A percentile compares a stretch with the other conserved stretches of the same genome.
Evolutionary conservation across 2,113 vertebrate genomes (phyloP).

Genomic region (Trinectes maculatus): DNA sequence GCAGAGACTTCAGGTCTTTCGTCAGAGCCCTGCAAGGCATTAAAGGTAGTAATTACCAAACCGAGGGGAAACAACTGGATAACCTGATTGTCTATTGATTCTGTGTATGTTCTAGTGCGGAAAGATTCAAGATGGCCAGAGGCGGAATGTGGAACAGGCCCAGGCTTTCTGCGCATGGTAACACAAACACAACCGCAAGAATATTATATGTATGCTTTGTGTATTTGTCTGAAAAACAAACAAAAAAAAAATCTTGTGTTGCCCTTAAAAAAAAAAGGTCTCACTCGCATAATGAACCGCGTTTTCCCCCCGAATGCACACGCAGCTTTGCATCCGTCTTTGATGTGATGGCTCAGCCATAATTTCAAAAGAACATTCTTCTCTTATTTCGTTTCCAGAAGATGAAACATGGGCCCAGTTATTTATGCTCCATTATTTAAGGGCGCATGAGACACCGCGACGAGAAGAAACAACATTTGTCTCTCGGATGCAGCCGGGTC

Average conservation of each 20-base stretch:
- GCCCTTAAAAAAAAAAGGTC: background rate
- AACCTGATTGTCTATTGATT: constrained; percentile 72
- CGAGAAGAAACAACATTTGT: constrained; percentile 41
- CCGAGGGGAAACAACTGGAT: constrained; percentile 52
- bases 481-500: constrained; percentile 40
- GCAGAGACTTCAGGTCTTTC: constrained; percentile 4
- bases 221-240: background rate
- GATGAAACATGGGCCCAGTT: constrained; percentile 38
- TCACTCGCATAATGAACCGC: background rate
- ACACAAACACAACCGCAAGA: constrained; percentile 8
- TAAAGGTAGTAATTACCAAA: constrained; percentile 60
- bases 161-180: background rate
- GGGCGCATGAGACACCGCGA: constrained; percentile 11
- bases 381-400: constrained; percentile 21
- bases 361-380: constrained; percentile 40
- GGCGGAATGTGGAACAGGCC: background rate
- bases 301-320: constrained; percentile 1
- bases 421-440: constrained; percentile 58
- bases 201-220: background rate
- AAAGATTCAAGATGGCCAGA: constrained; percentile 17
- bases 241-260: background rate
- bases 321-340: constrained; percentile 26
- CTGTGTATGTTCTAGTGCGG: constrained; percentile 42
- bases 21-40: constrained; percentile 32
- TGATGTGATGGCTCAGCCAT: constrained; percentile 28